Evolutionary conservation across 2,113 vertebrate species (phyloP).

Genomic region (Podarcis raffonei): DNA sequence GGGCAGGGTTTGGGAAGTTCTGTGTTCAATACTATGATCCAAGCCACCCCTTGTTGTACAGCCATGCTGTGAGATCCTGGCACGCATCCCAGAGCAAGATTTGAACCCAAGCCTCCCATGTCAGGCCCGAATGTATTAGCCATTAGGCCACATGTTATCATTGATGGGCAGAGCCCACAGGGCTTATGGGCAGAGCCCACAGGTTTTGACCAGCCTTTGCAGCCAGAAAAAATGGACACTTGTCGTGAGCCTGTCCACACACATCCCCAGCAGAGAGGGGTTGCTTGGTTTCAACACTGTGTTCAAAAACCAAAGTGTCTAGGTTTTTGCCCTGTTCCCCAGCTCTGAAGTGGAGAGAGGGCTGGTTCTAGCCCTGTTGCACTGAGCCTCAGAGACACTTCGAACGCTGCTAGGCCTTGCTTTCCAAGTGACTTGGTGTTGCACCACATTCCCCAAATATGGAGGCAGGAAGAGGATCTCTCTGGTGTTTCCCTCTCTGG

Average conservation of each 20-base stretch:
- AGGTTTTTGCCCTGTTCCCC: neutral
- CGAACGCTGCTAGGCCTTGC: neutral
- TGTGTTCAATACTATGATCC: neutral
- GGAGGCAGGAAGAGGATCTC: neutral
- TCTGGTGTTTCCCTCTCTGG: neutral
- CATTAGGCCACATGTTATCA: neutral
- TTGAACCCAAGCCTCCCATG: neutral
- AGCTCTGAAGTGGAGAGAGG: neutral
- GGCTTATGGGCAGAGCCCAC: neutral
- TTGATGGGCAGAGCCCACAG: neutral
- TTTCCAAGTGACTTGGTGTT: neutral
- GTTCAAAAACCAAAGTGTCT: neutral
- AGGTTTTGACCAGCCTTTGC: neutral
- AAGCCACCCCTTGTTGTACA: neutral
- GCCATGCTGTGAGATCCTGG: neutral
- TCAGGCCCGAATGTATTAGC: neutral
- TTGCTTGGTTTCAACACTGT: neutral
- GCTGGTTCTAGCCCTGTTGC: neutral
- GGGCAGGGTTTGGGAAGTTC: neutral
- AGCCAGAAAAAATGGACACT: neutral
- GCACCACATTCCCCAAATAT: neutral
- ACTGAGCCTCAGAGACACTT: neutral
- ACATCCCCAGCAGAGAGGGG: neutral
- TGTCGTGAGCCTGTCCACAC: neutral
- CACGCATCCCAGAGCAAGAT: neutral